Evolutionary conservation across 2,888 invertebrate genomes (phyloP), one percentile per base, ranked within the genome.

Genomic region (Drosophila algonquin): DNA sequence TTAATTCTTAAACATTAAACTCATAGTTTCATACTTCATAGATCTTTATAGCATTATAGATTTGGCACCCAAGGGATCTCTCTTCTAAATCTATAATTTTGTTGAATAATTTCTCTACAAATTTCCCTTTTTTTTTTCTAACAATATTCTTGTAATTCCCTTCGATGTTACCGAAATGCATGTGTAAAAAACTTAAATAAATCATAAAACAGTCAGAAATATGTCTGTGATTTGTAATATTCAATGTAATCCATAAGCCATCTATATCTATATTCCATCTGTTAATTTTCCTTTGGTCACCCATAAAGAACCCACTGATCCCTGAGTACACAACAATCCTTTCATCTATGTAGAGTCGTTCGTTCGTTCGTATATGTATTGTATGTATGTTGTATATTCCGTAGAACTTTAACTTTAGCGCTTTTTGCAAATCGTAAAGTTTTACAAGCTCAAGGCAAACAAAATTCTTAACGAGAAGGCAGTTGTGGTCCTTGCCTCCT

Each of bases 371-470:
- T 69, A 67, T 67, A 65, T 40, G 40, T 14, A 14, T 40, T 40
- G 0, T 18, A 18, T 18, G 18, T 18, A 18, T 18, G 18, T 18
- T 21, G 40, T 40, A 14, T n/a, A n/a, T n/a, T 40, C 14, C n/a
- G 14, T 40, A 53, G 53, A 53, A 65, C 74, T 72, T 73, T 83
- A 80, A 67, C 78, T 81, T 81, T 70, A 67, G 63, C 74, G 73
- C 82, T 80, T 84, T 73, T 52, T n/a, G 14, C 63, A 80, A 81
- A 77, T 80, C 62, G 77, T 63, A 79, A 79, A 76, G 65, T 81
- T 81, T 65, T 58, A 65, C 73, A 79, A 76, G 79, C 79, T 57
- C 71, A 71, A 73, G 52, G 77, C 80, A 84, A 84, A 80, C 78
- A 86, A 76, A 85, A 75, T 75, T 86, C 81, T 81, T 57, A 75